These are phyloP conservation scores for Gorsachius magnificus DNA, from an alignment of 2,797 vertebrate genomes.

Conservation along the genomic window DNA sequence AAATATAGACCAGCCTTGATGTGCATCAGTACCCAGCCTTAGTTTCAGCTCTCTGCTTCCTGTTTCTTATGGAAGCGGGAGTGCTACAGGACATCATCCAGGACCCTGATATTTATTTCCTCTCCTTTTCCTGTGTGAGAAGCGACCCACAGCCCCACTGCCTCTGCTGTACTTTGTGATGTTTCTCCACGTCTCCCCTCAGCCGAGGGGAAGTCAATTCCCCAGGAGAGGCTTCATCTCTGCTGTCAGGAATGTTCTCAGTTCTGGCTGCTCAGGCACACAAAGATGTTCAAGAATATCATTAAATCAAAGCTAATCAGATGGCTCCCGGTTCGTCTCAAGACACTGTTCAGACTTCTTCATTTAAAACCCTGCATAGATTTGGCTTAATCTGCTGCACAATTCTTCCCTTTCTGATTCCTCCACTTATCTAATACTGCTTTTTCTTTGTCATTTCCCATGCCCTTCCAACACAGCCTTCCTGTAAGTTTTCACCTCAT, in stretches of 20 bases:
- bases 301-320: slow-evolving; percentile 52
- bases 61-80: neutral
- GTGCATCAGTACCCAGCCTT: neutral
- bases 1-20: neutral
- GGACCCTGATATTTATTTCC: neutral
- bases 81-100: neutral
- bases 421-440: neutral
- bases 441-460: slow-evolving; percentile 41
- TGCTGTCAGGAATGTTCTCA: neutral
- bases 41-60: neutral
- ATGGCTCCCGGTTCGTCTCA: slow-evolving; percentile 15
- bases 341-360: slow-evolving; percentile 25
- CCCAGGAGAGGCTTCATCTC: neutral
- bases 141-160: neutral
- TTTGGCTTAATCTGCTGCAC: slow-evolving; percentile 20
- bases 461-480: neutral
- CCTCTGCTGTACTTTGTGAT: neutral
- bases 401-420: neutral
- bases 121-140: neutral
- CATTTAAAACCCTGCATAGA: slow-evolving; percentile 23
- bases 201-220: neutral
- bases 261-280: neutral
- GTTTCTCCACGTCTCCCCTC: neutral
- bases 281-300: slow-evolving; percentile 14
- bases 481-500: slow-evolving; percentile 47